Conservation (phyloP, 2,797 vertebrate species). For the Oreochromis mossambicus region DNA sequence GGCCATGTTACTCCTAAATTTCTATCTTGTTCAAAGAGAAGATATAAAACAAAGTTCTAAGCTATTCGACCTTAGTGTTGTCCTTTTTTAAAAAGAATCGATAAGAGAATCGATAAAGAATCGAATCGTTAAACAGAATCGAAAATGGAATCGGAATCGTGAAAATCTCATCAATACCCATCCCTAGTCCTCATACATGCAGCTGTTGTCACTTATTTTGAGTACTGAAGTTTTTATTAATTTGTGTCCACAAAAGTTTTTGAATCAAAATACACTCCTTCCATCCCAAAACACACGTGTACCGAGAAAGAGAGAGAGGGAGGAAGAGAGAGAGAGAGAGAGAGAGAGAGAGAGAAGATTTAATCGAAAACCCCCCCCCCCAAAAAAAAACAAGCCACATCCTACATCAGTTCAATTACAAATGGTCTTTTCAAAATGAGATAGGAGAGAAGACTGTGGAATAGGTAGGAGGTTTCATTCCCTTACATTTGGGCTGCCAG, state of each 20-base stretch:
- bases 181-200: too few species aligned
- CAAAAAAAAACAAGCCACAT: background rate
- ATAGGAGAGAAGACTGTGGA: constrained; percentile 14
- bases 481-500: constrained; percentile 27
- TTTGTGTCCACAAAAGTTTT: background rate
- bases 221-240: background rate
- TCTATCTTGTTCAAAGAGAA: too few species aligned
- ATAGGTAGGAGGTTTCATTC: constrained; percentile 39
- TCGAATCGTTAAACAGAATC: too few species aligned
- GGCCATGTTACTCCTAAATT: too few species aligned
- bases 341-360: background rate
- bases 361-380: background rate
- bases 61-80: too few species aligned
- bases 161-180: too few species aligned
- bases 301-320: background rate
- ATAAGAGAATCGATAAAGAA: too few species aligned
- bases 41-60: too few species aligned
- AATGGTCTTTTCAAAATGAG: constrained; percentile 40
- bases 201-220: background rate
- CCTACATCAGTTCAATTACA: constrained; percentile 29
- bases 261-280: background rate
- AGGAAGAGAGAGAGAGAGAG: too few species aligned
- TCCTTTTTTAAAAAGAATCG: too few species aligned
- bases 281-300: background rate
- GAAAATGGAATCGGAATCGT: too few species aligned